phyloP scores from a whole-genome alignment of 2,888 invertebrate genomes.

The Luperina nickerlii region DNA sequence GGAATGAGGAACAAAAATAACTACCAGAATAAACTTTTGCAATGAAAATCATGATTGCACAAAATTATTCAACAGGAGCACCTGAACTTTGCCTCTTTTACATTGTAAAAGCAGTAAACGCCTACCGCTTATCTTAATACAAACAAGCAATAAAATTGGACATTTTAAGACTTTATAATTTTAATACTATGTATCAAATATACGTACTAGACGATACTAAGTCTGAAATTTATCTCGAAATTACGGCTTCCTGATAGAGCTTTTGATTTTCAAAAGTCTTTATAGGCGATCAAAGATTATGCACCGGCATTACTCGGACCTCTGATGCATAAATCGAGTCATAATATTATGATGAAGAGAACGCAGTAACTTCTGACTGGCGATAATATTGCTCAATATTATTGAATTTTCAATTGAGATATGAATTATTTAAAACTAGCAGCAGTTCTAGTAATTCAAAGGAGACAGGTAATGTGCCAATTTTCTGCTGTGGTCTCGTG shows the following conservation, averaged over 20 bases:
- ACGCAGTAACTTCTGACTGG: constrained; percentile 27
- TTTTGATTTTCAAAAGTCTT: constrained; percentile 30
- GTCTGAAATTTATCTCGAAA: constrained; percentile 15
- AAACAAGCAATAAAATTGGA: background rate
- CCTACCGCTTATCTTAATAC: background rate
- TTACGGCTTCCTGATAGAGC: constrained; percentile 15
- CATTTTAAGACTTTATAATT: background rate
- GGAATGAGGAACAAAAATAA: background rate
- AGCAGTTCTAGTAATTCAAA: constrained; percentile 35
- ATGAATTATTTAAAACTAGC: constrained; percentile 60
- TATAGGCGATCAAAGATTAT: constrained; percentile 26
- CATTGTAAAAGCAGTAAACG: background rate
- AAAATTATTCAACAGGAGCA: background rate
- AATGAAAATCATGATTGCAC: background rate
- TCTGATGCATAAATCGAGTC: constrained; percentile 39
- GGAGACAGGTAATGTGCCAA: constrained; percentile 48
- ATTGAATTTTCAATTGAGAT: constrained; percentile 56
- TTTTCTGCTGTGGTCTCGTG: constrained; percentile 35
- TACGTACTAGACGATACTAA: constrained; percentile 3
- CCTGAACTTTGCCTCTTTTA: background rate
- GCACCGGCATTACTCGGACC: constrained; percentile 39
- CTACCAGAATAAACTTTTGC: background rate
- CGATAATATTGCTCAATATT: constrained; percentile 47
- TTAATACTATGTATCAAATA: background rate
- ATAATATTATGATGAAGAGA: constrained; percentile 46